Evolutionary conservation across 1,140 invertebrate genomes (phyloP).

Genomic region (Heliothis subflexa): DNA sequence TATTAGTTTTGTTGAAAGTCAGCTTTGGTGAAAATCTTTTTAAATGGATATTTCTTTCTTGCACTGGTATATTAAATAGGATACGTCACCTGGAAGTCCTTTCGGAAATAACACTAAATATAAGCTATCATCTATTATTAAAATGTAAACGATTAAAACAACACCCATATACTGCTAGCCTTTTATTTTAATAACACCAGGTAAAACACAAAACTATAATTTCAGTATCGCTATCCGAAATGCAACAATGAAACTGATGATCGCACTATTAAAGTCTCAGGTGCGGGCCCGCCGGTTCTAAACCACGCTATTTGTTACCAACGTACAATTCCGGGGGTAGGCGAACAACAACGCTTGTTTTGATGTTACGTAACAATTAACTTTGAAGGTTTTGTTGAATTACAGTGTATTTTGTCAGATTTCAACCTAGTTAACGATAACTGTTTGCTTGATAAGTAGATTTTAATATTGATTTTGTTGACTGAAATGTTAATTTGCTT

Average conservation of each 20-base stretch:
- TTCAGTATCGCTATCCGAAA: neutral
- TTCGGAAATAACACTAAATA: neutral
- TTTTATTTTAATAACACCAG: neutral
- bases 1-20: no score
- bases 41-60: no score
- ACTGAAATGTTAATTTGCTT: neutral
- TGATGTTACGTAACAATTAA: constrained; percentile 21
- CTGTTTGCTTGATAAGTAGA: constrained; percentile 1
- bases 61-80: no score
- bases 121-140: neutral
- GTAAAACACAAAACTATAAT: constrained; percentile 9
- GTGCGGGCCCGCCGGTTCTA: constrained; percentile 21
- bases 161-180: no score
- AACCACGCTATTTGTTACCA: constrained; percentile 37
- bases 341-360: constrained; percentile 7
- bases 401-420: neutral
- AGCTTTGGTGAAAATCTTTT: no score
- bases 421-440: constrained; percentile 2
- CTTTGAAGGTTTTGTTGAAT: constrained; percentile 1
- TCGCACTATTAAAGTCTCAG: constrained; percentile 32
- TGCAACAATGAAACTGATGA: constrained; percentile 39
- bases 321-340: constrained; percentile 30
- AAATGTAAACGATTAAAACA: no score
- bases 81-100: no score
- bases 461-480: constrained; percentile 5